phyloP scores from a whole-genome alignment of 2,888 invertebrate species.

The Spicauda simplicius region DNA sequence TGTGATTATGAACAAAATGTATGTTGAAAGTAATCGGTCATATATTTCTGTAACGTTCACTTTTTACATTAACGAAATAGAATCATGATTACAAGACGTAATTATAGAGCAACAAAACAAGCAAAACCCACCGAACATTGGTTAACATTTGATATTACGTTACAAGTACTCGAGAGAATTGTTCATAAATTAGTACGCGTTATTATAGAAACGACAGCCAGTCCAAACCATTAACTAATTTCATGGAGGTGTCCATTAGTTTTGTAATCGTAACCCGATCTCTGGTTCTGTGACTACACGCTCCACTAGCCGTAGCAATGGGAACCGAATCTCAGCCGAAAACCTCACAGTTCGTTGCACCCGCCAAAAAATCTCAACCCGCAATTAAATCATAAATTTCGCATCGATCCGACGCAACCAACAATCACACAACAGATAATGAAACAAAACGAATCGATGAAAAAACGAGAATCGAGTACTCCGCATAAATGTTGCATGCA shows the following conservation, averaged over 20 bases:
- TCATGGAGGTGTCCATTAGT: slow-evolving; percentile 34
- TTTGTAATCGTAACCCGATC: slow-evolving; percentile 44
- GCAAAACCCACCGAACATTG: slow-evolving; percentile 27
- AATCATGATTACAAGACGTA: slow-evolving; percentile 13
- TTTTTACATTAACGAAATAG: neutral
- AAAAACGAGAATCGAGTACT: slow-evolving; percentile 53
- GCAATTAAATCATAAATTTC: slow-evolving; percentile 84
- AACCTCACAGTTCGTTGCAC: slow-evolving; percentile 52
- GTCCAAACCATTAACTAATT: slow-evolving; percentile 36
- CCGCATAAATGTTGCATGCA: slow-evolving; percentile 65
- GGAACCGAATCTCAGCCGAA: slow-evolving; percentile 35
- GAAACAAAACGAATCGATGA: slow-evolving; percentile 75
- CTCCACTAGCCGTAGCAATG: slow-evolving; percentile 49
- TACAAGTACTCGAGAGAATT: slow-evolving; percentile 30
- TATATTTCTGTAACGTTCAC: neutral
- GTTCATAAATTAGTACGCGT: slow-evolving; percentile 36
- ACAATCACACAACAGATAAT: slow-evolving; percentile 82
- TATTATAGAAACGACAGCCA: slow-evolving; percentile 33
- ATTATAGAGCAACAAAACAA: slow-evolving; percentile 25
- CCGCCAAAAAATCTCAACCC: slow-evolving; percentile 58
- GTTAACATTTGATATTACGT: slow-evolving; percentile 29
- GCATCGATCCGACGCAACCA: slow-evolving; percentile 76
- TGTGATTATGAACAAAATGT: too few relatives aligned
- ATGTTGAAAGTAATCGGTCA: too few relatives aligned
- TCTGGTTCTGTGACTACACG: slow-evolving; percentile 56